Base-by-base conservation (phyloP, 1,140 invertebrate genomes). In the Zaprionus taronus region DNA sequence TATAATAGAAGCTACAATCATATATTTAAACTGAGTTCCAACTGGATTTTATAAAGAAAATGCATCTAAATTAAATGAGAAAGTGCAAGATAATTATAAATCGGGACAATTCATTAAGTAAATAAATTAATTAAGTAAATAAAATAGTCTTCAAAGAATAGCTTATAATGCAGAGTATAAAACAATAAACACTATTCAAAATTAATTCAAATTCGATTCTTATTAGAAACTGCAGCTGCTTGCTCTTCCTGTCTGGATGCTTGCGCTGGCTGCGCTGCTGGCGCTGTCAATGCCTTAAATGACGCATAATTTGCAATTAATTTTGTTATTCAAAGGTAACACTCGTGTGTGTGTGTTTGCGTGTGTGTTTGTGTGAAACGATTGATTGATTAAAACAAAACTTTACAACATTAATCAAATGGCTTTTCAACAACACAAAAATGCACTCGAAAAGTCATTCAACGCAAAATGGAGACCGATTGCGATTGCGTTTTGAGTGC, bases 331-430 rank as follows among this genome's bases (percentile, higher is more conserved):
- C 44, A 47, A 41, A 69, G 7, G 41, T 20, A 47, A 47, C 47
- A 24, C 17, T 12, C 38, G 1, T 14, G 1, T 41, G 11, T 58
- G 12, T 44, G 55, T 72, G 62, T 60, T 56, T 71, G 17, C 17
- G 47, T 64, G 26, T 65, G 61, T 58, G 24, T 36, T 20, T 69
- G 53, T 28, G 22, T 58, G 49, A 44, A 62, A 63, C 44, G 22
- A 47, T 47, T 64, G 49, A 87, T 87, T 84, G 83, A 87, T 89
- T 67, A 65, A 78, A 72, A 62, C 63, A 77, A 80, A 81, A 79
- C 63, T 84, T 84, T 84, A 81, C 81, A 80, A 76, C 85, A 87
- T 87, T 81, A 83, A 89, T 84, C 84, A 89, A 71, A 57, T 65
- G 70, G 70, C 62, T 77, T 79, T 79, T 77, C 77, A 69, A 17